Conservation (phyloP, 2,113 vertebrate species). For the Syngnathoides biaculeatus region DNA sequence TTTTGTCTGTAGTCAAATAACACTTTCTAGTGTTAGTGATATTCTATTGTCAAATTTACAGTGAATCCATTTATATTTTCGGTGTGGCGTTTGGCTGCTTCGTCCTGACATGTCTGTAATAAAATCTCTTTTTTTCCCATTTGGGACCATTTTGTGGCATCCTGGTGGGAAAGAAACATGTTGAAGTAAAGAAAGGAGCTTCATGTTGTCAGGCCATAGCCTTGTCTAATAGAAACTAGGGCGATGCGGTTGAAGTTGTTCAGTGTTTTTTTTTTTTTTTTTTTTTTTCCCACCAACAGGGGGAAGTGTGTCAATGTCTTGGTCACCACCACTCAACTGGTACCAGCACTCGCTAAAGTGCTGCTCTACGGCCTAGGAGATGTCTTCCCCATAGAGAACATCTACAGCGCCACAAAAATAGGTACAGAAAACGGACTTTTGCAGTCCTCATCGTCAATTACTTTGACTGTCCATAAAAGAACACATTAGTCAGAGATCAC, state of each 20-base stretch:
- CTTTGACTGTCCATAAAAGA: background rate
- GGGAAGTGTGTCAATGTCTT: slow-evolving; percentile 94
- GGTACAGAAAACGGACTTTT: slow-evolving; percentile 65
- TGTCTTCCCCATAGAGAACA: slow-evolving; percentile 95
- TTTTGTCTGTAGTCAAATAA: too few relatives aligned
- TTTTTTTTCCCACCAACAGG: slow-evolving; percentile 75
- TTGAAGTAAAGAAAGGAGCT: too few relatives aligned
- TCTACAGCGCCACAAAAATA: slow-evolving; percentile 99
- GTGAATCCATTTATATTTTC: too few relatives aligned
- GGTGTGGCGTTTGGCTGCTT: too few relatives aligned
- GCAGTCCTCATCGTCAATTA: background rate
- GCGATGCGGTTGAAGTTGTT: background rate
- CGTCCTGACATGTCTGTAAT: too few relatives aligned
- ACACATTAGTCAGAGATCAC: background rate
- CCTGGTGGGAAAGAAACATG: too few relatives aligned
- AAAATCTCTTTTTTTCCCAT: too few relatives aligned
- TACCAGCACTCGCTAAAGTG: slow-evolving; percentile 96
- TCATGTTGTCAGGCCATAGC: too few relatives aligned
- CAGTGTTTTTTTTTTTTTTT: background rate
- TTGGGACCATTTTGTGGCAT: too few relatives aligned
- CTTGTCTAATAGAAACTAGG: too few relatives aligned
- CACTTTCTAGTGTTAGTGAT: too few relatives aligned
- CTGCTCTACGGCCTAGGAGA: slow-evolving; percentile 93
- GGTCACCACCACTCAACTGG: slow-evolving; percentile 96
- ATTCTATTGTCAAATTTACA: too few relatives aligned